Percentiles rank a stretch among this genome's conserved stretches.
phyloP scores from a whole-genome alignment of 1,140 invertebrate species.

The Heliothis virescens region DNA sequence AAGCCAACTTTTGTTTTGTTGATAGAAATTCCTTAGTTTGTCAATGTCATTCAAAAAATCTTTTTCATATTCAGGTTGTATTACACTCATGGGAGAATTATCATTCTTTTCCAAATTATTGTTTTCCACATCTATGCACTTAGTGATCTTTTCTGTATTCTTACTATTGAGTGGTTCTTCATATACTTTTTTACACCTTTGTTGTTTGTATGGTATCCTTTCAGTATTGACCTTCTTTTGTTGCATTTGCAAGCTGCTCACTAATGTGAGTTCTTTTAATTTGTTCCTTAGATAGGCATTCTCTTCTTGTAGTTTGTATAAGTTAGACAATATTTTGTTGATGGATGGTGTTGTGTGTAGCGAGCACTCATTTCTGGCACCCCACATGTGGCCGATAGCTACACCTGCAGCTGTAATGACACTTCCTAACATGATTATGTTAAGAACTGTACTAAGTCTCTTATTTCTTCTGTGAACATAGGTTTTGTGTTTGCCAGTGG shows the following conservation, averaged over 20 bases:
- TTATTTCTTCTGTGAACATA: slow-evolving; percentile 85
- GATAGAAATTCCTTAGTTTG: slow-evolving; percentile 73
- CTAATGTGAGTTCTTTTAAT: slow-evolving; percentile 74
- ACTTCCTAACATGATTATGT: slow-evolving; percentile 82
- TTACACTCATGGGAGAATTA: slow-evolving; percentile 51
- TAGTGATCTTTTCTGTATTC: slow-evolving; percentile 68
- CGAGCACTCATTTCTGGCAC: slow-evolving; percentile 80
- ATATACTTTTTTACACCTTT: slow-evolving; percentile 78
- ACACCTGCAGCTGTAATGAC: slow-evolving; percentile 82
- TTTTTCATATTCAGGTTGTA: slow-evolving; percentile 69
- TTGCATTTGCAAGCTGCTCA: slow-evolving; percentile 65
- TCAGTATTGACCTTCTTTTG: slow-evolving; percentile 57
- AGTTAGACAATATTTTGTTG: slow-evolving; percentile 82
- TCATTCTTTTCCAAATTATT: slow-evolving; percentile 58
- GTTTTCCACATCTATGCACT: slow-evolving; percentile 73
- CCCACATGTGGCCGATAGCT: slow-evolving; percentile 85
- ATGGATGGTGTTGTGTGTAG: slow-evolving; percentile 73
- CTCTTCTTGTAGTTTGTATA: slow-evolving; percentile 84
- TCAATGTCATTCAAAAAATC: slow-evolving; percentile 71
- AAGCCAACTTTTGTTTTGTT: slow-evolving; percentile 77
- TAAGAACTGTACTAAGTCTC: slow-evolving; percentile 80
- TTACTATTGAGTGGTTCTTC: slow-evolving; percentile 76
- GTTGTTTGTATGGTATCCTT: slow-evolving; percentile 65
- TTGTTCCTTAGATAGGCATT: slow-evolving; percentile 81
- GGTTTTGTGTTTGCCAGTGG: slow-evolving; percentile 75